Evolutionary conservation across 2,888 invertebrate species (phyloP).

Genomic region (Eupithecia subfuscata): DNA sequence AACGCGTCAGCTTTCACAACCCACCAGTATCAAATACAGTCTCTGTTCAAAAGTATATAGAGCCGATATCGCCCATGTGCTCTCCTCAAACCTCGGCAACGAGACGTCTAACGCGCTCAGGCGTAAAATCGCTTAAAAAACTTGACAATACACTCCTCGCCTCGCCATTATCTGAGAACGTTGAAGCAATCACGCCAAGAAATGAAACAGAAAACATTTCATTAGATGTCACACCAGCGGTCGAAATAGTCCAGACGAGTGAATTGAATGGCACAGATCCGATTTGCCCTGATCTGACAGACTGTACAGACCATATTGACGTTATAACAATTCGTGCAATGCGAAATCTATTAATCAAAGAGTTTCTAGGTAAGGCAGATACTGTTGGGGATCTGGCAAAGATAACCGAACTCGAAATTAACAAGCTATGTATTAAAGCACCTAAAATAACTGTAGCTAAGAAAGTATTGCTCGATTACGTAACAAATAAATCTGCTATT

Average conservation of each 20-base stretch:
- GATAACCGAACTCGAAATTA: too few relatives aligned
- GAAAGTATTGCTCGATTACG: constrained; percentile 67
- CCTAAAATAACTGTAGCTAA: constrained; percentile 68
- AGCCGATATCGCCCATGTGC: constrained; percentile 56
- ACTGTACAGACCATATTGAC: constrained; percentile 79
- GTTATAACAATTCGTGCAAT: constrained; percentile 79
- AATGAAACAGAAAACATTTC: constrained; percentile 53
- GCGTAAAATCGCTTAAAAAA: constrained; percentile 66
- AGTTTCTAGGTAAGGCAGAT: constrained; percentile 77
- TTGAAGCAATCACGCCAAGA: constrained; percentile 49
- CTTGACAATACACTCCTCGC: constrained; percentile 70
- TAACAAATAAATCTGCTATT: constrained; percentile 45
- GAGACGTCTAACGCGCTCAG: constrained; percentile 63
- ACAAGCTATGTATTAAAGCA: too few relatives aligned
- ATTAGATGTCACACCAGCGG: constrained; percentile 68
- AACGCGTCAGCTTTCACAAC: constrained; percentile 92
- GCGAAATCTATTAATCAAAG: constrained; percentile 75
- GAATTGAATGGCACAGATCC: constrained; percentile 78
- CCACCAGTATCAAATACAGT: constrained; percentile 87
- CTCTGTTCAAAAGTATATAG: constrained; percentile 78
- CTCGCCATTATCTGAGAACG: constrained; percentile 63
- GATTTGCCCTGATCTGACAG: constrained; percentile 79
- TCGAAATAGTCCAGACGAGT: constrained; percentile 66
- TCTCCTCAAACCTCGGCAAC: constrained; percentile 72
- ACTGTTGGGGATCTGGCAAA: too few relatives aligned